These are phyloP conservation scores for Sclerodermus sp. DNA, from an alignment of 2,888 invertebrate species.

Conservation along the genomic window DNA sequence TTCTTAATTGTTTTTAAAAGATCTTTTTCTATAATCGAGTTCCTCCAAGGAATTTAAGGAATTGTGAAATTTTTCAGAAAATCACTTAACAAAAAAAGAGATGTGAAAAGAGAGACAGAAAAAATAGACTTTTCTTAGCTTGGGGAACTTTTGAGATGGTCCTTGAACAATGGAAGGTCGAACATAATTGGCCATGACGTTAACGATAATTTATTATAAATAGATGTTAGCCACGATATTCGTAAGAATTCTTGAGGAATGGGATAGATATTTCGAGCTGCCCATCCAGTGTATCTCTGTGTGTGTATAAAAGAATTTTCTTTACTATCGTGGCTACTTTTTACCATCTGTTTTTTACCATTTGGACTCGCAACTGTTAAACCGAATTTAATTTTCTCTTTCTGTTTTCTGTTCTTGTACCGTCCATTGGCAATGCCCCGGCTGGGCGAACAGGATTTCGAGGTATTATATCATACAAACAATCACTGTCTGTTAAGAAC, in stretches of 20 bases:
- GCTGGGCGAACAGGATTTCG: constrained; percentile 80
- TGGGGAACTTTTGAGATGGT: constrained; percentile 62
- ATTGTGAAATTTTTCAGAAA: too few species aligned
- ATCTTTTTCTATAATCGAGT: too few species aligned
- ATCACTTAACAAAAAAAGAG: constrained; percentile 1
- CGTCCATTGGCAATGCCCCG: constrained; percentile 67
- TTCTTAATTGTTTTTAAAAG: too few species aligned
- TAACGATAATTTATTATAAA: constrained; percentile 23
- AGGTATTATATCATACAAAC: constrained; percentile 65
- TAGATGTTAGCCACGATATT: not conserved
- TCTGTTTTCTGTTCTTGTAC: constrained; percentile 73
- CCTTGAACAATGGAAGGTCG: constrained; percentile 56
- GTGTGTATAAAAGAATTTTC: not conserved
- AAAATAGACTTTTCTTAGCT: constrained; percentile 50
- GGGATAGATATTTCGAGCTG: too few species aligned
- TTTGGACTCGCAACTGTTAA: not conserved
- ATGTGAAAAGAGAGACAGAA: not conserved
- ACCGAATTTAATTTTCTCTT: constrained; percentile 55
- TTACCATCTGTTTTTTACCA: not conserved
- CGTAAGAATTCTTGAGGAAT: too few species aligned
- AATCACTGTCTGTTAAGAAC: constrained; percentile 52
- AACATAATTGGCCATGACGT: constrained; percentile 37
- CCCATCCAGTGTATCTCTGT: too few species aligned
- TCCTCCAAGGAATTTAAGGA: too few species aligned
- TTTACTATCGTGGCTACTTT: constrained; percentile 9